Evolutionary conservation across 2,888 invertebrate species (phyloP), one percentile per base, ranked within the genome.

Genomic region (Troides helena): DNA sequence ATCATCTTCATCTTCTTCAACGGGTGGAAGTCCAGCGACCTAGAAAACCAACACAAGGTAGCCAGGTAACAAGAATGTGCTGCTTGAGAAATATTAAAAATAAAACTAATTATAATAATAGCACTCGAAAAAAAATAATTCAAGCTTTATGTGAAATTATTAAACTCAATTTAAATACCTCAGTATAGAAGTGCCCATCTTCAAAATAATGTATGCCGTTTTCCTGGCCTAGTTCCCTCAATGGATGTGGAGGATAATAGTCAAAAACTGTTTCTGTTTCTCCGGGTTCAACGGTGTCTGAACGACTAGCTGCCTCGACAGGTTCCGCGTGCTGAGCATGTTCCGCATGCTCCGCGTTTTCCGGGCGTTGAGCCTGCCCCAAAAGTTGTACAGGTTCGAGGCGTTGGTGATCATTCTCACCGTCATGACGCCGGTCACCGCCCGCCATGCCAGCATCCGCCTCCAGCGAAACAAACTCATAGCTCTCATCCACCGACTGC

Each of bases 121-220:
- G 12, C 12, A 46, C 2, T 14, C 14, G 14, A 46, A 14, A 46
- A 46, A 14, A 46, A 46, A 14, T 4, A 12, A 46, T 46, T 14
- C 14, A 14, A 3, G 12, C 14, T 14, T 14, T 14, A 14, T 14
- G 12, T 12, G 2, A 4, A 7, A n/a, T 56, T 56, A 21, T n/a
- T 56, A 56, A 56, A 7, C 4, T 46, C 1, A 36, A 57, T n/a
- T 70, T 30, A 36, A 21, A 39, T 21, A 90, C 96, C 94, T 98
- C 98, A 90, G 98, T 97, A 95, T 97, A 98, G 86, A 98, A 98
- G 88, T 98, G 98, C 68, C 98, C 98, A 89, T 98, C 98, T 84
- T 97, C 97, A 79, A 97, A 97, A 86, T 97, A 97, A 83, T 98
- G 97, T 67, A 98, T 96, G 50, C 97, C 97, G 80, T 97, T 96